Evolutionary conservation across 1,140 invertebrate genomes (phyloP), one percentile per base, ranked within the genome.

Genomic region (Aphelenchoides besseyi): DNA sequence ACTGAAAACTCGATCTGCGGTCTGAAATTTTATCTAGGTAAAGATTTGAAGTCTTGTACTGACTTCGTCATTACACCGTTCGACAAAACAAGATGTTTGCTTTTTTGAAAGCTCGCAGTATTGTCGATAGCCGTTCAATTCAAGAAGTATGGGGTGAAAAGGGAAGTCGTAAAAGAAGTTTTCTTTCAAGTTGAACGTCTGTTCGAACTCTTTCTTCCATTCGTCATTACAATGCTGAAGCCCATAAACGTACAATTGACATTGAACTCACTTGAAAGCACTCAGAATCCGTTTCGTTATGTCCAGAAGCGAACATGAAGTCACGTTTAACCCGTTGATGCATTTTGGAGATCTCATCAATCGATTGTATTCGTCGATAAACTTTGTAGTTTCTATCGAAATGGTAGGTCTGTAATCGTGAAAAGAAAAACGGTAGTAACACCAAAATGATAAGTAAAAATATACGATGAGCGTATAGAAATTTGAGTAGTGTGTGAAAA

Each of bases 151-250:
- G 3, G 81, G 81, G 69, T 83, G 81, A 64, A 83, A 83, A 8
- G 81, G 81, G 53, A 83, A 83, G 59, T 83, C 81, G 37, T 83
- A 83, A 61, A 83, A 83, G 37, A 84, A 82, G 18, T 75, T 55
- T n/a, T 63, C n/a, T 9, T 73, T 76, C 33, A 84, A 72, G 18
- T 71, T 70, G 26, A 83, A 71, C 54, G 53, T 71, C n/a, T 35
- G 63, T 68, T 82, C 81, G 55, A 82, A 82, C 1, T 75, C 75
- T 9, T 41, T 12, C 23, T 71, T 69, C 79, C 81, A 84, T 41
- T 80, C 75, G 9, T 76, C 36, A 48, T 84, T 84, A 55, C 81
- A 82, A 12, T 71, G 33, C 81, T 82, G 52, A 68, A 81, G n/a
- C n/a, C n/a, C n/a, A 69, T 30, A 12, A 1, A 29, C 8, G 68